Conservation (phyloP, 37 sponge, comb jelly and placozoan genomes). For the Mnemiopsis leidyi region DNA sequence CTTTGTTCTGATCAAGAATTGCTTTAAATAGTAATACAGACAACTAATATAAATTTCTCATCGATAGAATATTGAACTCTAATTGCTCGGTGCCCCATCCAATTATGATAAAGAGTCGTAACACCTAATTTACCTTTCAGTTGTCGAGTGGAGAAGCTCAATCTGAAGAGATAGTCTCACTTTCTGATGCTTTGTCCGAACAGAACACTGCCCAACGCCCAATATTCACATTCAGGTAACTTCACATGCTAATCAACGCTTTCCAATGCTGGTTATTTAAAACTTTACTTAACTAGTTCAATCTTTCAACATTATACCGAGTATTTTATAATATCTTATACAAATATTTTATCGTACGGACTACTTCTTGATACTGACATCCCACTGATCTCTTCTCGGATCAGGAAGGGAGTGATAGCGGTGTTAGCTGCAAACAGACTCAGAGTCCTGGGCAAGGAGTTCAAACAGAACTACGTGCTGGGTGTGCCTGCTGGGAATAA, state of each 20-base stretch:
- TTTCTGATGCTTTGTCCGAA: not conserved
- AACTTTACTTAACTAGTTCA: too few species aligned
- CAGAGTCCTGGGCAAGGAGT: not conserved
- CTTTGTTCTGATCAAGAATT: too few species aligned
- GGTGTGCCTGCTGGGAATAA: not conserved
- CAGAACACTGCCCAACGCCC: not conserved
- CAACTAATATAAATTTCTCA: too few species aligned
- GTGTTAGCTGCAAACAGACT: not conserved
- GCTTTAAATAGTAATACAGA: too few species aligned
- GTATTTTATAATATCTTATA: too few species aligned
- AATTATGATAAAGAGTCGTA: too few species aligned
- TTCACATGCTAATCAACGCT: too few species aligned
- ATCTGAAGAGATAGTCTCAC: not conserved
- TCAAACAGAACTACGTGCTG: not conserved
- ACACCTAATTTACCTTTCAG: not conserved
- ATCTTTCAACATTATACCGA: too few species aligned
- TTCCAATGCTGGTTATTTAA: too few species aligned
- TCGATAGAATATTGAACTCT: too few species aligned
- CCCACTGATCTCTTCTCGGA: not conserved
- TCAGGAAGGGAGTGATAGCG: not conserved
- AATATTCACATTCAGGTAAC: slow-evolving; percentile 6
- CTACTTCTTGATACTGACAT: not conserved
- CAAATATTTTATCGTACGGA: not conserved
- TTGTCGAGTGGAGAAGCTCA: not conserved
- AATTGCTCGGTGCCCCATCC: too few species aligned